Evolutionary conservation across 2,888 invertebrate species (phyloP).

Genomic region (Synergus umbraculus): DNA sequence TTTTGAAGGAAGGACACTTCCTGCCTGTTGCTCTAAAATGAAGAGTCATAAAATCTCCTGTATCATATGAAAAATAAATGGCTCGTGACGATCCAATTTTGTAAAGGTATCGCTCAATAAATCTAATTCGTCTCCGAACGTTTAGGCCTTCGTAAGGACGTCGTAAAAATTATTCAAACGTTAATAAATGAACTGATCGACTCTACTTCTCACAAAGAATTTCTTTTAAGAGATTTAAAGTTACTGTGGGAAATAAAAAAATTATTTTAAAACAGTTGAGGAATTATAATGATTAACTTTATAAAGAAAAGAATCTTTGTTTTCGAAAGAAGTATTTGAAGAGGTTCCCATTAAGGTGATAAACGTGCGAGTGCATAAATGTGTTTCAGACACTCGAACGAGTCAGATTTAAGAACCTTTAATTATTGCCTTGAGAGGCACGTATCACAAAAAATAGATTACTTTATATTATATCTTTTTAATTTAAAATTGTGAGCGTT

Average conservation of each 20-base stretch:
- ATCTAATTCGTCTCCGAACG: background rate
- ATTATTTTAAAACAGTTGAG: background rate
- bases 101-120: background rate
- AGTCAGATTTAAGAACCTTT: background rate
- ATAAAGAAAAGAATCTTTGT: background rate
- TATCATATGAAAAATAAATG: conserved; percentile 16
- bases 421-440: background rate
- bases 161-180: conserved; percentile 6
- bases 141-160: background rate
- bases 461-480: no score
- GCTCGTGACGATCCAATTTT: conserved; percentile 16
- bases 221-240: background rate
- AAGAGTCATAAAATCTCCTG: background rate
- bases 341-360: background rate
- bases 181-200: background rate
- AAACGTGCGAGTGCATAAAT: background rate
- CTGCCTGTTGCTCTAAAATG: background rate
- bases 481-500: no score
- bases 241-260: background rate
- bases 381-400: background rate
- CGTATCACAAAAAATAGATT: no score
- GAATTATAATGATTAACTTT: background rate
- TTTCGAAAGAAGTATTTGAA: background rate
- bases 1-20: conserved; percentile 19
- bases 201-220: background rate